Evolutionary conservation across 2,113 vertebrate genomes (phyloP).

Genomic region (Peromyscus polionotus): DNA sequence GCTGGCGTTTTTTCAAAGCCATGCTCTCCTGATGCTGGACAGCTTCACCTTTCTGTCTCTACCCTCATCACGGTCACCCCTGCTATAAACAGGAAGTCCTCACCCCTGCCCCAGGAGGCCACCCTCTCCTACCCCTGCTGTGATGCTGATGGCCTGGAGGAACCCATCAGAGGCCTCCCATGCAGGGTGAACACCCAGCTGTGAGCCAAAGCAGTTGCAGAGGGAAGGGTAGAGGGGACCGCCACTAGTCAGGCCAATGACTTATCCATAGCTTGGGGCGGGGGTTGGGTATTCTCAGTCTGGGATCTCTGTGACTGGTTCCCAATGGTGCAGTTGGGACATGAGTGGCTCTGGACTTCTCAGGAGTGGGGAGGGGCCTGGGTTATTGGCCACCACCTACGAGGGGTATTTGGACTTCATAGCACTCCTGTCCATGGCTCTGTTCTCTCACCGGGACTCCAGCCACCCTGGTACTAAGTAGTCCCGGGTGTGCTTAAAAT

Average conservation of each 20-base stretch:
- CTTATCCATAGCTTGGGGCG: background rate
- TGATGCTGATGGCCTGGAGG: fast-evolving
- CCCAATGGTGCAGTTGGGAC: fast-evolving
- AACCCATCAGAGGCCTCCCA: fast-evolving
- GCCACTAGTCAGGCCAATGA: fast-evolving
- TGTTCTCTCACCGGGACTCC: background rate
- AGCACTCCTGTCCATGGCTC: fast-evolving
- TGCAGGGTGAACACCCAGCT: fast-evolving
- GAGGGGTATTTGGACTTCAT: background rate
- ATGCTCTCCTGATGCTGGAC: fast-evolving
- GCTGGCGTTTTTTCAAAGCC: background rate
- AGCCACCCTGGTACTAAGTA: background rate
- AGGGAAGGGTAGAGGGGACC: background rate
- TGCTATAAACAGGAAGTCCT: background rate
- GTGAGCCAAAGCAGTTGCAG: background rate
- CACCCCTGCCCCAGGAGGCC: fast-evolving
- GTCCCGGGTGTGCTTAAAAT: background rate
- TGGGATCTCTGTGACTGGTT: fast-evolving
- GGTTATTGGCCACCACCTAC: background rate
- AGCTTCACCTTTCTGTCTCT: fast-evolving
- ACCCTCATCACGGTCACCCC: background rate
- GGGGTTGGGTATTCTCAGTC: background rate
- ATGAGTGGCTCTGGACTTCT: background rate
- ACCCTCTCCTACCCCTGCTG: fast-evolving
- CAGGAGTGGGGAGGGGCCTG: background rate